Percentiles rank a stretch among this genome's conserved stretches.
Evolutionary conservation across 2,888 invertebrate genomes (phyloP).

Genomic region (Cosmorhoe ocellata): DNA sequence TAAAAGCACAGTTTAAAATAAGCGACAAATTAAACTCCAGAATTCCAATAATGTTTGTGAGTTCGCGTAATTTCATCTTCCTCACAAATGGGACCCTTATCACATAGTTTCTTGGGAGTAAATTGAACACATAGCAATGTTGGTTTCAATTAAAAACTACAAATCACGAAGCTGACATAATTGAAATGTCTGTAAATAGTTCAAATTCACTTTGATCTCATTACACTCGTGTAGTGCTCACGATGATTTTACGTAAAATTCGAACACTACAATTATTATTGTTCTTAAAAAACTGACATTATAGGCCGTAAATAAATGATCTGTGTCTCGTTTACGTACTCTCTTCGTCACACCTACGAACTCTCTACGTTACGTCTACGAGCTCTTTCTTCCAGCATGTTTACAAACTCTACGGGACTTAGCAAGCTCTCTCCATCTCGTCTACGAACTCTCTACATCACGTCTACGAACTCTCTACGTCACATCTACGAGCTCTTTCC

Average conservation of each 20-base stretch:
- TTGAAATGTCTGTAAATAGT: constrained; percentile 6
- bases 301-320: too few species aligned
- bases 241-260: too few species aligned
- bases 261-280: too few species aligned
- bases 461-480: background rate
- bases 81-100: constrained; percentile 29
- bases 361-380: constrained; percentile 1
- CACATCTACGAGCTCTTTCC: background rate
- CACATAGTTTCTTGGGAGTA: constrained; percentile 32
- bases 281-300: too few species aligned
- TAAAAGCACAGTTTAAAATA: background rate
- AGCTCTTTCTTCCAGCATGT: background rate
- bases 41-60: constrained; percentile 34
- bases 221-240: background rate
- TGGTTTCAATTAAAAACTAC: constrained; percentile 26
- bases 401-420: background rate
- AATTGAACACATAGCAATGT: constrained; percentile 26
- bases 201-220: background rate
- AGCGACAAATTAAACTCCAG: constrained; percentile 32
- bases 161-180: constrained; percentile 2
- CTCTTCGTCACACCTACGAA: background rate
- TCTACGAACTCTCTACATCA: background rate
- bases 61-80: constrained; percentile 33
- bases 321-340: too few species aligned
- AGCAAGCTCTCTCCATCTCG: background rate